Base-by-base conservation (phyloP, 2,797 vertebrate genomes). In the Peromyscus aztecus region DNA sequence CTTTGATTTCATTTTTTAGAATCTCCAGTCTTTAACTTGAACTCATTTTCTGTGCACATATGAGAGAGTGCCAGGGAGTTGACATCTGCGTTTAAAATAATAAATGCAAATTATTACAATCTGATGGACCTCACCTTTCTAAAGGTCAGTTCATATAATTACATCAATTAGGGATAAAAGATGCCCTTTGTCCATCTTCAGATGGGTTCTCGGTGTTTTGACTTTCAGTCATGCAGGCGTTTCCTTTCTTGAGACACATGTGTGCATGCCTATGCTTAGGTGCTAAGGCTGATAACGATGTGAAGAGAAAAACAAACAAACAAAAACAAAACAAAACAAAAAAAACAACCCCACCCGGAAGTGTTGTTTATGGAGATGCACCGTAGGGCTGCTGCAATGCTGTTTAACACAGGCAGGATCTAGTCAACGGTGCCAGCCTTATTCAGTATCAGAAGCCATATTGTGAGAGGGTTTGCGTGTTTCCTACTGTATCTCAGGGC, bases 1-100 rank as follows among this genome's bases (percentile, higher is more conserved):
- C 16, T 94, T 88, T 83, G 2, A 4, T 75, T 90, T 61, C 24
- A 9, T 27, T 43, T 67, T 49, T 73, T 12, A 63, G 1, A 91
- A 71, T 86, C 91, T 93, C 55, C 10, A 82, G 14, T 95, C 12
- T 80, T 55, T 43, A 59, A 49, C 4, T 19, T 91, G 5, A 46
- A 67, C 59, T 91, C 9, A 52, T 83, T 93, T 96, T 86, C 17
- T 67, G 37, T 91, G 29, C 31, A 24, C 4, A 19, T 57, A 67
- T 78, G 23, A 81, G 69, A 94, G 34, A 95, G 75, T 90, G 78
- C 52, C n/a, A 96, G 83, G 78, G 27, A 73, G 83, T 55, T 91
- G 76, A 90, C 31, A 81, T 82, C 10, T 96, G n/a, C 27, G 21
- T 92, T 97, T 90, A 95, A 97, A 94, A 91, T 83, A 91, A 94